Base-by-base conservation (phyloP, 2,797 vertebrate species). In the Chaenodraco wilsoni region DNA sequence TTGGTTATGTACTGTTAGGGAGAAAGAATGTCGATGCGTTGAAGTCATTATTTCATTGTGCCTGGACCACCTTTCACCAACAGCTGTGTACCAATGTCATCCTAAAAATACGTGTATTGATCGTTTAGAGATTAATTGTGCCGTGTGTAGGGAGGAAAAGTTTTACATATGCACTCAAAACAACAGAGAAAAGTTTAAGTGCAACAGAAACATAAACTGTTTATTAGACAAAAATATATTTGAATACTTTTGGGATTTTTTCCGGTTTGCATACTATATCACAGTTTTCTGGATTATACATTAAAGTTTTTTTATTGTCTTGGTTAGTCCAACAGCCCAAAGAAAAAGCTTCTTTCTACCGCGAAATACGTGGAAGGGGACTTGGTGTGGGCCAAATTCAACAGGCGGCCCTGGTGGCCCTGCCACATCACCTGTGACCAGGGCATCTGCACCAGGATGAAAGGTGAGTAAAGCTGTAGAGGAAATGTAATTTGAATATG, bases 331-430 rank as follows among this genome's bases (percentile, higher is more conserved):
- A 93, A 90, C 89, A 95, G 95, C 81, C 95, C 94, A 81, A 94
- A 94, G 94, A 95, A 95, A 82, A 98, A 95, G 92, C 95, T 94
- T 76, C 88, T 93, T 74, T 86, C 95, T 37, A 92, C 94, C 55
- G 93, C 96, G 76, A 96, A 95, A 84, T 97, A 96, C 88, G 86
- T 95, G 84, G 94, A 96, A 84, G 97, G 97, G 74, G 96, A 98
- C 90, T 89, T 99, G 83, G 97, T 99, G 77, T 99, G 98, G 98
- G 97, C 97, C 82, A 99, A 99, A 91, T 97, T 98, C 92, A 97
- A 97, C 93, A 95, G 96, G 77, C 94, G 97, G 69, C 98, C 98
- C 12, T 99, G 98, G 98, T 99, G 98, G 98, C 98, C 98, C 65
- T 98, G 98, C 92, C 95, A 93, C 77, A 78, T 99, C 87, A 95